Evolutionary conservation across 2,888 invertebrate species (phyloP), one percentile per base, ranked within the genome.

Genomic region (Campoplex nolae): DNA sequence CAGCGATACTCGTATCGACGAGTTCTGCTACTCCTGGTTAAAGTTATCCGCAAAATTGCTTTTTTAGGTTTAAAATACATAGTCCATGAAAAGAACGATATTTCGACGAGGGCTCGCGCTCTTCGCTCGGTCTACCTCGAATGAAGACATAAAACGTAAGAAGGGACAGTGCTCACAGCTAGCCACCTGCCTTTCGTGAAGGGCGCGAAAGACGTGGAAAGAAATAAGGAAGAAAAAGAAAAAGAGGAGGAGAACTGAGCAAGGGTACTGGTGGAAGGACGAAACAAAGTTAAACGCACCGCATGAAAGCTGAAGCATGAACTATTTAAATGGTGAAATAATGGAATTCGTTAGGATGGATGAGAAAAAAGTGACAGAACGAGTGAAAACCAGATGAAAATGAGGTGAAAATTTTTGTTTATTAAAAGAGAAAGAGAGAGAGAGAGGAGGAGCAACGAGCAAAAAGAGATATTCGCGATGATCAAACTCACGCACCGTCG

Each of bases 101-200:
- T 89, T 90, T 92, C 89, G 90, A 91, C 90, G 75, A 90, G 58
- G 28, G 58, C 87, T 28, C 18, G 54, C 90, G 54, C 90, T 89
- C 88, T 91, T 90, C 32, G 56, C n/a, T 70, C 84, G 51, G 54
- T 23, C 38, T 54, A 89, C 89, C 87, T 88, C 89, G 90, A 88
- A 93, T 93, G 92, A 91, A 93, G 93, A 92, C 92, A 93, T 93
- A 92, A 93, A 93, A 92, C 90, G 92, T 92, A 92, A 92, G 90
- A 91, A 91, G 90, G 90, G 90, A 67, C 51, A 88, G 90, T 90
- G 89, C 89, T 89, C 89, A 90, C 92, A 87, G 90, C 88, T 90
- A 89, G 90, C 58, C 74, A 74, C 56, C 90, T 91, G 88, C 56
- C 83, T 70, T 45, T 89, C 88, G 85, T 83, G 79, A 86, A 75